A percentile compares a stretch with the other conserved stretches of the same genome.
Conservation (phyloP, 2,888 invertebrate genomes). For the Deilephila elpenor region DNA sequence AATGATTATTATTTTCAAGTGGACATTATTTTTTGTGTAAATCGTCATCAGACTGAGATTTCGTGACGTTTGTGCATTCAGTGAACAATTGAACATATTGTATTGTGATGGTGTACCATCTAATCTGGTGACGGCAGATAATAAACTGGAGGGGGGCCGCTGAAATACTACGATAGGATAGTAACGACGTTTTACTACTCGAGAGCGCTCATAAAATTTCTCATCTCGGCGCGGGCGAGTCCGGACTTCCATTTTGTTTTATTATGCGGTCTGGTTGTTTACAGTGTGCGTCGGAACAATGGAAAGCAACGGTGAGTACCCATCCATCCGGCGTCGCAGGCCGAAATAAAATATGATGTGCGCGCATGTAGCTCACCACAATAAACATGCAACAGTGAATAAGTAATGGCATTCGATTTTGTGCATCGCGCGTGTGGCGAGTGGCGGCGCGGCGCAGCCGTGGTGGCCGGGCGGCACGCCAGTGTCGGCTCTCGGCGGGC, state of each 20-base stretch:
- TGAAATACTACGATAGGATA: slow-evolving; percentile 84
- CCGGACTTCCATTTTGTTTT: slow-evolving; percentile 83
- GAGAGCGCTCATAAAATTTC: slow-evolving; percentile 76
- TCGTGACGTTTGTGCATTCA: slow-evolving; percentile 60
- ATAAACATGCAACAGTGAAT: slow-evolving; percentile 79
- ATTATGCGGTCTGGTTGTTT: slow-evolving; percentile 81
- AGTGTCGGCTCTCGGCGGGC: slow-evolving; percentile 40
- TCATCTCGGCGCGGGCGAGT: slow-evolving; percentile 76
- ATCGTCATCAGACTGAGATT: slow-evolving; percentile 62
- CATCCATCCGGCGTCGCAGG: slow-evolving; percentile 47
- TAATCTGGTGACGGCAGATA: slow-evolving; percentile 74
- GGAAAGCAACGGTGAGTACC: slow-evolving; percentile 80
- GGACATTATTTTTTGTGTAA: slow-evolving; percentile 74
- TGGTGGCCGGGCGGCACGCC: slow-evolving; percentile 54
- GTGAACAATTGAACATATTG: slow-evolving; percentile 60
- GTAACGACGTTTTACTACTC: slow-evolving; percentile 84
- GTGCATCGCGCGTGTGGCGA: slow-evolving; percentile 64
- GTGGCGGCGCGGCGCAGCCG: slow-evolving; percentile 75
- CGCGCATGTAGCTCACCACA: slow-evolving; percentile 80
- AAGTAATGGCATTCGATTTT: slow-evolving; percentile 78
- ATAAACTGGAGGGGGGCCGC: slow-evolving; percentile 82
- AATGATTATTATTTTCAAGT: slow-evolving; percentile 82
- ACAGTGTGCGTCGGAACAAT: slow-evolving; percentile 78
- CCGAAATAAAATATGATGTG: slow-evolving; percentile 57
- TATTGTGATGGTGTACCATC: slow-evolving; percentile 70